A percentile compares a stretch with the other conserved stretches of the same genome.
These are phyloP conservation scores for Meiosimyza platycephala DNA, from an alignment of 2,888 invertebrate species.

Conservation along the genomic window DNA sequence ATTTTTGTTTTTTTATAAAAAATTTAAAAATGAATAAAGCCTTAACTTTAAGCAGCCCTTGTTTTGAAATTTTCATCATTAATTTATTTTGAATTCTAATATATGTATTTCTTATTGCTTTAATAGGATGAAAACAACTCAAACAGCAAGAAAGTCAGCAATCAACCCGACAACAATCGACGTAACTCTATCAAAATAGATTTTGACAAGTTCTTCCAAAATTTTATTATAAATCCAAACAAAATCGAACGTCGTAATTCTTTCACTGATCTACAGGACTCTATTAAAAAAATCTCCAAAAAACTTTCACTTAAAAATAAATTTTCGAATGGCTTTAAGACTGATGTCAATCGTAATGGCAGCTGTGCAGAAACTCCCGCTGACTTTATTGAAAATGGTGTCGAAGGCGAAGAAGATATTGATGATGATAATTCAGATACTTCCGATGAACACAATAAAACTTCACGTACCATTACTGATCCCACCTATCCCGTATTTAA, in stretches of 20 bases:
- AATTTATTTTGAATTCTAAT: neutral
- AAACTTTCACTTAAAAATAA: constrained; percentile 71
- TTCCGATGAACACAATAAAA: constrained; percentile 62
- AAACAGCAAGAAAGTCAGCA: constrained; percentile 43
- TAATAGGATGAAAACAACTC: constrained; percentile 51
- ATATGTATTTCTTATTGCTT: constrained; percentile 8
- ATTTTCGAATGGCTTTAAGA: constrained; percentile 68
- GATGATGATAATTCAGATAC: constrained; percentile 46
- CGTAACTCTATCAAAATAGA: constrained; percentile 61
- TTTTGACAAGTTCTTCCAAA: constrained; percentile 64
- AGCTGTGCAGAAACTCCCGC: constrained; percentile 47
- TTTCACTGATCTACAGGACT: constrained; percentile 74
- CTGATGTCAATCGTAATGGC: constrained; percentile 60
- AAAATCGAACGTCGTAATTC: constrained; percentile 69
- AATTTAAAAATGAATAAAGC: too few species aligned
- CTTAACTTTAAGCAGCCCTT: too few species aligned
- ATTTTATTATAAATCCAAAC: constrained; percentile 60
- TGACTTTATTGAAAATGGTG: constrained; percentile 57
- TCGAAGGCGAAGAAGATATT: constrained; percentile 42
- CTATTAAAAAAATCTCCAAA: constrained; percentile 71
- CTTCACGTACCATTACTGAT: constrained; percentile 80
- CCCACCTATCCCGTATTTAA: constrained; percentile 83
- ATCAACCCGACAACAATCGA: constrained; percentile 37
- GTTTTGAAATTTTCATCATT: too few species aligned
- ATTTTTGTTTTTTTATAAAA: too few species aligned